Conservation (phyloP, 2,113 vertebrate genomes). For the Rhea americana region DNA sequence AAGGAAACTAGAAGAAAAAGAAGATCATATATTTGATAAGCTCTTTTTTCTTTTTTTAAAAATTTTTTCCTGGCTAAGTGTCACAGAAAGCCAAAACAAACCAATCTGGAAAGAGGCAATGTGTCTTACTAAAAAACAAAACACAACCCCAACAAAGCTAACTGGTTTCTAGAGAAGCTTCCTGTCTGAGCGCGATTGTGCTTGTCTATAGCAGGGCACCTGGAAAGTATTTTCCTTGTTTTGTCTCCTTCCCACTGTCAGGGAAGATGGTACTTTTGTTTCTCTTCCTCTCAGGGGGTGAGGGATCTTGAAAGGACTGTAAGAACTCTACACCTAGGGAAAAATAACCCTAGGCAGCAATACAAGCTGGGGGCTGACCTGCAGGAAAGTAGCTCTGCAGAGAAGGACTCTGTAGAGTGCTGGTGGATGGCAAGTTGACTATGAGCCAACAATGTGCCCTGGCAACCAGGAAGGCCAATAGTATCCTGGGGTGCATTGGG, state of each 20-base stretch:
- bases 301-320: neutral
- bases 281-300: neutral
- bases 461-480: too few relatives aligned
- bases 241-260: neutral
- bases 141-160: slow-evolving; percentile 2
- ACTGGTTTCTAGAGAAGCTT: neutral
- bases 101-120: slow-evolving; percentile 39
- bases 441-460: too few relatives aligned
- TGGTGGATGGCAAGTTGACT: too few relatives aligned
- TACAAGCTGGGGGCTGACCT: too few relatives aligned
- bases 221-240: neutral
- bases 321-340: neutral
- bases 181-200: neutral
- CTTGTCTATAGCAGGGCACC: neutral
- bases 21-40: neutral
- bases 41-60: neutral
- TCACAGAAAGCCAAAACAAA: slow-evolving; percentile 56
- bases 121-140: neutral
- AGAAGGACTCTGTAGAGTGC: too few relatives aligned
- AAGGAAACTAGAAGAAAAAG: neutral
- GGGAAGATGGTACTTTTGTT: neutral
- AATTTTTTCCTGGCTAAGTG: neutral
- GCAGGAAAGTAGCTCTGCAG: too few relatives aligned
- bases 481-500: too few relatives aligned
- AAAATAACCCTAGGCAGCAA: too few relatives aligned